Conservation (phyloP, 2,797 vertebrate genomes). For the Anguilla anguilla region DNA sequence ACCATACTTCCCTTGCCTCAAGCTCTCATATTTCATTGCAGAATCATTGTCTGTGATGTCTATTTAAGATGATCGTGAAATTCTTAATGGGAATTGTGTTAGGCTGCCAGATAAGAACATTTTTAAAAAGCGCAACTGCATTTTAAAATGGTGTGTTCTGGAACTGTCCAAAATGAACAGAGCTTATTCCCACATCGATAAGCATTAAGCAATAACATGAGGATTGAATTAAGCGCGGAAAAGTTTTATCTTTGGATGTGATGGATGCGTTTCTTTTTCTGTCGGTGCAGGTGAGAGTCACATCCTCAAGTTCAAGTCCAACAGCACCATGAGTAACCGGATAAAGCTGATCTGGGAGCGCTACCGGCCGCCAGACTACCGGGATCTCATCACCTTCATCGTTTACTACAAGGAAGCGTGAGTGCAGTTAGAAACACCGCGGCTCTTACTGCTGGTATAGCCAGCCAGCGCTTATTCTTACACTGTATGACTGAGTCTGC, state of each 20-base stretch:
- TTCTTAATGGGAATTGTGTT: neutral
- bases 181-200: too few species aligned
- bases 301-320: slow-evolving; percentile 86
- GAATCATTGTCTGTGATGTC: neutral
- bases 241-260: neutral
- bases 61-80: neutral
- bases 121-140: too few species aligned
- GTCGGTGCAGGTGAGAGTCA: slow-evolving; percentile 83
- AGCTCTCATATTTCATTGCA: neutral
- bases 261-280: neutral
- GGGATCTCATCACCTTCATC: slow-evolving; percentile 95
- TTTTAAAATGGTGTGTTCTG: neutral
- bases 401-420: slow-evolving; percentile 99
- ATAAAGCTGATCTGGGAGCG: slow-evolving; percentile 91
- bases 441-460: neutral
- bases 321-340: slow-evolving; percentile 84
- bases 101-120: too few species aligned
- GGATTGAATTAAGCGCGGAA: too few species aligned
- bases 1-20: neutral
- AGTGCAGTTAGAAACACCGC: slow-evolving; percentile 48
- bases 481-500: neutral
- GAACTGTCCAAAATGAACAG: neutral
- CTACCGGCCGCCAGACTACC: slow-evolving; percentile 89
- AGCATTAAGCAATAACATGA: too few species aligned
- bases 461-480: neutral